Percentiles rank a stretch among this genome's conserved stretches.
These are phyloP conservation scores for Hydrotaea diabolus DNA, from an alignment of 2,888 invertebrate genomes.

Conservation along the genomic window DNA sequence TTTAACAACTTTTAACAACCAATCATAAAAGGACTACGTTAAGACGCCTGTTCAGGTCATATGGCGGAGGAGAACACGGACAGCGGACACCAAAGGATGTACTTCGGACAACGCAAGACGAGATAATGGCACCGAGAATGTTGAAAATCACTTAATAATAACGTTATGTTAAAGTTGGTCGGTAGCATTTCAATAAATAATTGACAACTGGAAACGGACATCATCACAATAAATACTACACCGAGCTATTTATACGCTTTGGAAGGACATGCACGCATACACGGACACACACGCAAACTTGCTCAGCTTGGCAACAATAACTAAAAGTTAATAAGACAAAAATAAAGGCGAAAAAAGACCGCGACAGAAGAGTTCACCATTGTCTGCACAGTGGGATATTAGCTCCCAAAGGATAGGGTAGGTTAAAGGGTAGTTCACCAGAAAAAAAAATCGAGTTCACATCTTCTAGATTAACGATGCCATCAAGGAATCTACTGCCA, in stretches of 20 bases:
- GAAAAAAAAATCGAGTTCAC: too few relatives aligned
- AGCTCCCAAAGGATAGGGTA: too few relatives aligned
- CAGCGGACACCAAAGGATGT: neutral
- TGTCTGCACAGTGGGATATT: neutral
- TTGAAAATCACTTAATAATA: conserved; percentile 31
- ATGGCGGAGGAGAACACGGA: neutral
- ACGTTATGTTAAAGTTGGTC: neutral
- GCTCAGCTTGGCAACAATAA: conserved; percentile 17
- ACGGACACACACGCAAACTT: neutral
- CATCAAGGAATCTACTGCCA: too few relatives aligned
- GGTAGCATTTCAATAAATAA: conserved; percentile 51
- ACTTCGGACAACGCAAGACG: neutral
- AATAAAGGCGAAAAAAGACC: conserved; percentile 5
- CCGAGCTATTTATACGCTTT: neutral
- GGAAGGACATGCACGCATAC: neutral
- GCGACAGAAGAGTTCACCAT: neutral
- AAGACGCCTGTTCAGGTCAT: conserved; percentile 1
- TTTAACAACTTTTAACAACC: conserved; percentile 17
- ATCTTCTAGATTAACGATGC: too few relatives aligned
- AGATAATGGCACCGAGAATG: neutral
- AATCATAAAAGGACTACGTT: conserved; percentile 9
- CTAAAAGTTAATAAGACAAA: conserved; percentile 46
- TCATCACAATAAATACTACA: conserved; percentile 22
- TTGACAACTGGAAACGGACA: conserved; percentile 47
- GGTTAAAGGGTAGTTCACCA: too few relatives aligned